phyloP scores from a whole-genome alignment of 2,888 invertebrate genomes.

The Rotaria socialis region DNA sequence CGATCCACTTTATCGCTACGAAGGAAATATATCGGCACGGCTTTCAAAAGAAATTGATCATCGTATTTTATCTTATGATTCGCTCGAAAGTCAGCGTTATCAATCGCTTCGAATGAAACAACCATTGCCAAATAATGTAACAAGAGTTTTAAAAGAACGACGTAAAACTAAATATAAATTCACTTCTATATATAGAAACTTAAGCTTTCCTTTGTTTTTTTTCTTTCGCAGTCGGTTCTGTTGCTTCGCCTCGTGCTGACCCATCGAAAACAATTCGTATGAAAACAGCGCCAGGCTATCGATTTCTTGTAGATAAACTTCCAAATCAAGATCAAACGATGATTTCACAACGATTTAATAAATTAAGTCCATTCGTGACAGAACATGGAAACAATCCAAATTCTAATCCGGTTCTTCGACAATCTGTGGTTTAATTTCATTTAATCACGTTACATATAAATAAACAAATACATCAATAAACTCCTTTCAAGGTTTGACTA shows the following conservation, averaged over 20 bases:
- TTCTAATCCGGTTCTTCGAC: background rate
- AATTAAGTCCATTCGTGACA: slow-evolving; percentile 6
- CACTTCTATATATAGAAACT: background rate
- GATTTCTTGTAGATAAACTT: background rate
- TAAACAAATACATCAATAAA: background rate
- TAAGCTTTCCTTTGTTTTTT: background rate
- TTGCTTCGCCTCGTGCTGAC: background rate
- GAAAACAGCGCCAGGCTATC: background rate
- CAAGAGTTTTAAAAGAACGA: slow-evolving; percentile 32
- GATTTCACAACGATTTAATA: slow-evolving; percentile 18
- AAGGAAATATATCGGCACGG: background rate
- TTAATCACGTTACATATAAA: background rate
- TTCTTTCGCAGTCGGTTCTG: background rate
- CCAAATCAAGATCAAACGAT: background rate
- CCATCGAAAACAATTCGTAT: background rate
- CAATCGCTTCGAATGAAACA: slow-evolving; percentile 4
- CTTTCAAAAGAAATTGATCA: slow-evolving; percentile 3
- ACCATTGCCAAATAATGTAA: background rate
- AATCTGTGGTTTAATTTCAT: background rate
- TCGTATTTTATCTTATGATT: slow-evolving; percentile 22
- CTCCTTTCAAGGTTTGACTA: background rate
- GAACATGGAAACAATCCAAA: background rate
- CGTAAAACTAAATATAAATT: background rate
- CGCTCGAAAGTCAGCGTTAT: background rate
- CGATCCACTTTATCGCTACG: background rate